A percentile compares a stretch with the other conserved stretches of the same genome.
Evolutionary conservation across 2,888 invertebrate genomes (phyloP).

Genomic region (Cremastinae sp.): DNA sequence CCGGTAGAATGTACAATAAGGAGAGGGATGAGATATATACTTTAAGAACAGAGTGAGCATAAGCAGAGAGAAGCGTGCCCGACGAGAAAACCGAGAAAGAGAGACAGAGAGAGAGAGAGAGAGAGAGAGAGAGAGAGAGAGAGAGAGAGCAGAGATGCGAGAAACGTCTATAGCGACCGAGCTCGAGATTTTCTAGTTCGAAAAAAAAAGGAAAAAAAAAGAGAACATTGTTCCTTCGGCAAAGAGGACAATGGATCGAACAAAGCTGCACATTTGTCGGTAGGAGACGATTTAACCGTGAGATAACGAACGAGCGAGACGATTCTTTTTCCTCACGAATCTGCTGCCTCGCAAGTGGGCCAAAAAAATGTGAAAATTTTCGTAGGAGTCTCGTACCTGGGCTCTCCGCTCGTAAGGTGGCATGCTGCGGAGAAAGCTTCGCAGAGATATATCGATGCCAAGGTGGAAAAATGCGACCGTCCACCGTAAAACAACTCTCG

Average conservation of each 20-base stretch:
- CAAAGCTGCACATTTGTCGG: constrained; percentile 69
- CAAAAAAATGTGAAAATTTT: constrained; percentile 47
- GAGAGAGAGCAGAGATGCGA: too few relatives aligned
- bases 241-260: constrained; percentile 54
- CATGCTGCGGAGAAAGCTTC: constrained; percentile 8
- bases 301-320: constrained; percentile 61
- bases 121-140: constrained; percentile 12
- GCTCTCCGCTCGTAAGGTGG: not conserved
- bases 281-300: constrained; percentile 62
- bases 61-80: too few relatives aligned
- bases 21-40: constrained; percentile 1
- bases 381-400: constrained; percentile 47
- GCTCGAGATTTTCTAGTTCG: constrained; percentile 38
- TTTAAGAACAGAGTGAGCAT: not conserved
- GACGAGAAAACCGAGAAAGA: not conserved
- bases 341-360: constrained; percentile 34
- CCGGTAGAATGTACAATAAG: not conserved
- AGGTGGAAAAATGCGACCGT: not conserved
- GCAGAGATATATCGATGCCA: not conserved
- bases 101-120: constrained; percentile 4
- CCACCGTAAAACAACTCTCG: not conserved
- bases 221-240: constrained; percentile 63
- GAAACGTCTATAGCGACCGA: constrained; percentile 23
- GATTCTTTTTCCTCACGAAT: constrained; percentile 22
- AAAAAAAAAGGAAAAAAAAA: constrained; percentile 32